Evolutionary conservation across 2,113 vertebrate species (phyloP), one percentile per base, ranked within the genome.

Genomic region (Malurus melanocephalus): DNA sequence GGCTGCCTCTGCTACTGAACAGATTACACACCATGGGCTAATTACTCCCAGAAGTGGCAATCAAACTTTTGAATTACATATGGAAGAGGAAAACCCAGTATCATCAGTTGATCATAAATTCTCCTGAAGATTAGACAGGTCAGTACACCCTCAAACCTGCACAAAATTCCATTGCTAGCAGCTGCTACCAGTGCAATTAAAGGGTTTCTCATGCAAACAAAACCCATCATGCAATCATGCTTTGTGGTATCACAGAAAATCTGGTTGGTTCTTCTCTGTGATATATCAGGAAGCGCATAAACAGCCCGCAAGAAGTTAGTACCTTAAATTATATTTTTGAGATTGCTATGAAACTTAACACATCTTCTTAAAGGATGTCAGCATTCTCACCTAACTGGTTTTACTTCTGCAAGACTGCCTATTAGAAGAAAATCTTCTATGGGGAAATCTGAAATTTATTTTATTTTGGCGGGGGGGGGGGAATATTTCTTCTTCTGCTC

Each of bases 221-320:
- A 95, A 64, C 94, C 95, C 94, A 8, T 95, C 98, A 98, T 98
- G 98, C 98, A 98, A 96, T 88, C 98, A 98, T 99, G 98, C 98
- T 94, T 93, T 92, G 86, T 94, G 91, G 87, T 73, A 93, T 86
- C 94, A 95, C 87, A 87, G 93, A 96, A 96, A 91, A 88, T 93
- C 75, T 28, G 6, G 3, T 35, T 68, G 6, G 28, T 53, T 95
- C 80, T 88, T 96, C 93, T 90, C 95, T 90, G 85, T 91, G 91
- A 89, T 89, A 72, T 45, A 89, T 79, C 93, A 95, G 82, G 88
- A 97, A 96, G 96, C 93, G 15, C 77, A 76, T 38, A 55, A 84
- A 93, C 91, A 97, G 97, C 97, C 87, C 40, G 26, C 83, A 92
- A 94, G 92, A 91, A 86, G 82, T 97, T 96, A 97, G 97, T 97